phyloP scores from a whole-genome alignment of 2,113 vertebrate species.

The Bostrychus sinensis region DNA sequence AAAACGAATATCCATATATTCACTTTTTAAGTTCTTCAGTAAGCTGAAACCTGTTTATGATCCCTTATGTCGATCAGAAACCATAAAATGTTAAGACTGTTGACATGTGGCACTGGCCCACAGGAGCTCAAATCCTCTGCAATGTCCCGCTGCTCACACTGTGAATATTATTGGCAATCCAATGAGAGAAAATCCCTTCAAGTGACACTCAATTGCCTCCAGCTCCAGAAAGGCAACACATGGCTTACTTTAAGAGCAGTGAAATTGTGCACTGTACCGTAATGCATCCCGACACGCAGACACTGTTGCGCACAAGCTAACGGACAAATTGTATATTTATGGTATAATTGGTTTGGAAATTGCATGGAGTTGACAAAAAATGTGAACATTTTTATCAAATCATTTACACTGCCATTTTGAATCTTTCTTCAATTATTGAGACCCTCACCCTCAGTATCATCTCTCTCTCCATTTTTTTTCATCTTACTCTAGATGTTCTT shows the following conservation, averaged over 20 bases:
- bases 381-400: constrained; percentile 9
- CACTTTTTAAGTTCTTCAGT: no score
- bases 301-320: constrained; percentile 8
- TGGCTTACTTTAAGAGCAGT: neutral
- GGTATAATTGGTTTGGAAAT: constrained; percentile 4
- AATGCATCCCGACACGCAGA: neutral
- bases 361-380: neutral
- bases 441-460: neutral
- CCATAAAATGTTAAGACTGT: neutral
- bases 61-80: neutral
- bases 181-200: constrained; percentile 49
- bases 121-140: neutral
- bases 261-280: constrained; percentile 18
- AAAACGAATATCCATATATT: no score
- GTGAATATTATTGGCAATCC: constrained; percentile 37
- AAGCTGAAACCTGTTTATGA: neutral
- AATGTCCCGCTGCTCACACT: constrained; percentile 25
- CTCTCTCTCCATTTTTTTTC: constrained; percentile 3
- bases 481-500: constrained; percentile 20
- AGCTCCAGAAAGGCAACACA: constrained; percentile 27
- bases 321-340: constrained; percentile 1
- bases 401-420: constrained; percentile 27
- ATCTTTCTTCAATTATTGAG: constrained; percentile 13
- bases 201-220: constrained; percentile 36
- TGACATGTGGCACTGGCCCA: neutral